Percentiles rank a stretch among this genome's conserved stretches.
phyloP scores from a whole-genome alignment of 2,888 invertebrate species.

The Ferrisia virgata region DNA sequence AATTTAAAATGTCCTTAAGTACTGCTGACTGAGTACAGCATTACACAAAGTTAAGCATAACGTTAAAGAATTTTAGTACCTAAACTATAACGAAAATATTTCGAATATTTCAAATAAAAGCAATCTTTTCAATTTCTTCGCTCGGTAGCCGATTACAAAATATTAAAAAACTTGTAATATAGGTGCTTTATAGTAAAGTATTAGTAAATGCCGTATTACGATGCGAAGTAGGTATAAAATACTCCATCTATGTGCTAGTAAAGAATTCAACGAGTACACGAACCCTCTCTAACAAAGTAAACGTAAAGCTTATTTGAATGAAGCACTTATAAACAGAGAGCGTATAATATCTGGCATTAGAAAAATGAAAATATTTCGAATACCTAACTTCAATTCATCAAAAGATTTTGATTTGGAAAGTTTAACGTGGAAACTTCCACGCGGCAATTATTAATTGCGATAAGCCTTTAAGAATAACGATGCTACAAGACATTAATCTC shows the following conservation, averaged over 20 bases:
- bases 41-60: neutral
- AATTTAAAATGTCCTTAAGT: neutral
- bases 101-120: neutral
- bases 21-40: neutral
- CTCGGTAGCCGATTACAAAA: neutral
- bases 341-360: neutral
- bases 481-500: neutral
- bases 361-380: neutral
- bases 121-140: neutral
- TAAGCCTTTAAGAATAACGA: neutral
- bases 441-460: neutral
- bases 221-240: neutral
- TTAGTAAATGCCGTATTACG: neutral
- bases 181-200: no score
- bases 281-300: neutral
- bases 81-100: neutral
- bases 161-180: neutral
- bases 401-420: neutral
- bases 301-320: neutral
- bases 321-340: neutral
- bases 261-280: neutral
- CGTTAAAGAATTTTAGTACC: neutral
- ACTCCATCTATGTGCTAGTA: no score
- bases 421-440: neutral
- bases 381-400: neutral